Base-by-base conservation (phyloP, 2,797 vertebrate genomes). In the Pogoniulus pusillus region DNA sequence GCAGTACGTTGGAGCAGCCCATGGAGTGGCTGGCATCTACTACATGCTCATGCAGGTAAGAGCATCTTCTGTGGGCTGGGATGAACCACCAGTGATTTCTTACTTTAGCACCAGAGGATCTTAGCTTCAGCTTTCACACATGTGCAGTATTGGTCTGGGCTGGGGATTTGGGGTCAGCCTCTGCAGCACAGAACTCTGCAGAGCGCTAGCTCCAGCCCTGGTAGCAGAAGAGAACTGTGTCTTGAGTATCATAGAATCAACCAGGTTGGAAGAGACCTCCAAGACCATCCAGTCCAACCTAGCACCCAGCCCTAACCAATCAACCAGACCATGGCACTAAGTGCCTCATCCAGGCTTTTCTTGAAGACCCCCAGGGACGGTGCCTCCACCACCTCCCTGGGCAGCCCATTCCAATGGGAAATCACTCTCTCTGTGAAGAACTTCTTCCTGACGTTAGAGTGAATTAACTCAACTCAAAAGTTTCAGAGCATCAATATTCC, bases 1-100 rank as follows among this genome's bases (percentile, higher is more conserved):
- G 95, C 99, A 99, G 64, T 99, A 99, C 5, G 96, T 99, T 1
- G 99, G 99, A 6, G 99, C 99, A 0, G 99, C 99, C 10, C 99
- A 99, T 2, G 99, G 99, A 30, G 93, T 99, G 95, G 97, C 99
- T 4, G 99, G 99, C 10, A 99, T 99, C 95, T 99, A 98, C 84
- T 99, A 96, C 96, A 98, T 98, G 97, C 97, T 99, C 39, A 98
- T 99, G 98, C 99, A 99, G 98, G 99, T 89, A 70, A 83, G 66
- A 66, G 7, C 3, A 5, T 54, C 30, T 75, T 82, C 57, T 58
- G 7, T 30, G 58, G 37, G 15, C 5, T n/a, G 23, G 9, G 24
- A 1, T 37, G 12, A 63, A 63, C 32, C 8, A 51, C 24, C 32
- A 29, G 16, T 12, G 60, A 35, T 47, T 26, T 49, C 60, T 77